Base-by-base conservation (phyloP, 2,113 vertebrate genomes). In the Circaetus cinerascens region DNA sequence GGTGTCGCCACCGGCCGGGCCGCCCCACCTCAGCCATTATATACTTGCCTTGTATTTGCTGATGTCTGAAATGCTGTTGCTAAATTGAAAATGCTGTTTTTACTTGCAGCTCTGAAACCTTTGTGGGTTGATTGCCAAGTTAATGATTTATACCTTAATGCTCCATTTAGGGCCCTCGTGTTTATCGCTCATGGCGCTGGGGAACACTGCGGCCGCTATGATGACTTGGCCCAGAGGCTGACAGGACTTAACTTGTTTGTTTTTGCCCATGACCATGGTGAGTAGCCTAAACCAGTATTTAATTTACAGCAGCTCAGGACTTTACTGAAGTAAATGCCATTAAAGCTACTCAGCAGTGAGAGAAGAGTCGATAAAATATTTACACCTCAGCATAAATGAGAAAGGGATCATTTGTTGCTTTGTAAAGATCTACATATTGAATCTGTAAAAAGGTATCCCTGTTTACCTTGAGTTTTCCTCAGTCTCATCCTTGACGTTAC, bases 251-350 rank as follows among this genome's bases (percentile, higher is more conserved):
- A 98, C 91, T 93, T 99, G 92, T 97, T 99, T 97, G 99, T 99
- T 40, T 99, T 99, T 73, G 97, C 99, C 75, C 99, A 99, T 18
- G 99, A 99, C 96, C 99, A 99, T 1, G 98, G 99, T 99, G 97
- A 99, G 99, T 98, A 92, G 38, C 48, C 55, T 81, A 30, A 84
- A 86, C 45, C 26, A 21, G 36, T 40, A 62, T 71, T 78, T 89
- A 74, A 82, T 86, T 86, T 90, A 91, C 60, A 86, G 74, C 78
- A 93, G 68, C 75, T 93, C 60, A 81, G 84, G 84, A 72, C 53
- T 64, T 81, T 48, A 73, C 59, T 80, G 83, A 83, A 78, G 41
- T 50, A 55, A 95, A 85, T 53, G 92, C 73, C 18, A 51, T 90
- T 94, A 93, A 91, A 88, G 72, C 41, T 83, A 67, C 91, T 93